These are phyloP conservation scores for Ictidomys tridecemlineatus DNA, from an alignment of 2,113 vertebrate genomes.

Conservation along the genomic window DNA sequence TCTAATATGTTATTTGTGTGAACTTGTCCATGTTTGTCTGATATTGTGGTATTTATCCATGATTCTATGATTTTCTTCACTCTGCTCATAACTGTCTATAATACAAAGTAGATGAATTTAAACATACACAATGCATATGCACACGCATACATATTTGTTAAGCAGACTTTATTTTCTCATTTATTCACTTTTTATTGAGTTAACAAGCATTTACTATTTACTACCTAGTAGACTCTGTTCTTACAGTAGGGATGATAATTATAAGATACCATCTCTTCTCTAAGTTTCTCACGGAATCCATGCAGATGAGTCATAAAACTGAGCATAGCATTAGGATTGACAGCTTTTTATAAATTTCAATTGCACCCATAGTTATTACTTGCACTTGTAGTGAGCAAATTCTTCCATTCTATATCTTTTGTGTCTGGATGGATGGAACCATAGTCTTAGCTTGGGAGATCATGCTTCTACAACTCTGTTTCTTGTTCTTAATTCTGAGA, in stretches of 20 bases:
- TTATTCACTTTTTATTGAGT: not conserved
- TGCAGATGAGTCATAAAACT: not conserved
- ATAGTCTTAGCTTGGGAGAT: not conserved
- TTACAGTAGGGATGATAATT: not conserved
- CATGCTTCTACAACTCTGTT: not conserved
- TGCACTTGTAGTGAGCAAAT: not conserved
- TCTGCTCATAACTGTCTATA: not conserved
- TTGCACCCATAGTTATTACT: not conserved
- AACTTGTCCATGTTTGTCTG: not conserved
- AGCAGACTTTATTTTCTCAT: not conserved
- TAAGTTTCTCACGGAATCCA: not conserved
- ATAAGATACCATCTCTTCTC: not conserved
- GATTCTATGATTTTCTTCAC: not conserved
- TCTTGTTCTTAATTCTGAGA: not conserved
- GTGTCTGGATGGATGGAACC: not conserved
- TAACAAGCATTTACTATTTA: not conserved
- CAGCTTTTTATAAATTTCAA: not conserved
- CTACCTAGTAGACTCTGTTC: not conserved
- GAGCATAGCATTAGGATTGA: not conserved
- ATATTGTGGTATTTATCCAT: not conserved
- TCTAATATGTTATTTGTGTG: not conserved
- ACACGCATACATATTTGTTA: not conserved
- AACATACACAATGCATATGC: not conserved
- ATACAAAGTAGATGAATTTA: not conserved
- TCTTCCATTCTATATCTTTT: not conserved